Evolutionary conservation across 1,140 invertebrate species (phyloP), one percentile per base, ranked within the genome.

Genomic region (Planococcus citri): DNA sequence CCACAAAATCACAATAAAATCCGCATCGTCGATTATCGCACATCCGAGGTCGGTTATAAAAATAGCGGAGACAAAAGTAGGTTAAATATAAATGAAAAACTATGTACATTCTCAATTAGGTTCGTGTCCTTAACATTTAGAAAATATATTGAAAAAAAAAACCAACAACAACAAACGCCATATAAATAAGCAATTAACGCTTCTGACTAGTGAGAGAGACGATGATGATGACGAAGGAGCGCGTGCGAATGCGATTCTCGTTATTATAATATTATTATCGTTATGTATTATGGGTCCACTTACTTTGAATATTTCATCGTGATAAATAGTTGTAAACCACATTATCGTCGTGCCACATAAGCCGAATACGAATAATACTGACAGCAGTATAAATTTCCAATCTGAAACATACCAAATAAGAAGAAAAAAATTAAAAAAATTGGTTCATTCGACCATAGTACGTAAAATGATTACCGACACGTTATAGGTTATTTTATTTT

Each of bases 301-400:
- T 27, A 64, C 60, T 64, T 64, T 64, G 60, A 64, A 64, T 64
- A 64, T 64, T 64, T 64, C 60, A 10, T 64, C 60, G 25, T 64
- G 60, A 64, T 25, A 64, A 64, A 64, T 64, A 3, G 60, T 27
- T 4, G 60, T 64, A 27, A 64, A 64, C 60, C 60, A 64, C 60
- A 64, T 64, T 10, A 64, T 17, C 21, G 60, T 64, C 22, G 60
- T 64, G 21, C 60, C 60, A 25, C 60, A 64, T 64, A 64, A 64
- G 9, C 60, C 60, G 22, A 64, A 64, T 25, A 64, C 60, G 22
- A 64, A 64, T 64, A 64, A 64, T 24, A 64, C 22, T 17, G 60
- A 64, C 60, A 24, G 24, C 60, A 64, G 17, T 25, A 64, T 64
- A 27, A 64, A 64, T 64, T 64, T 64, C 60, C 60, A 64, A 64